These are phyloP conservation scores for Cactoblastis cactorum DNA, from an alignment of 2,888 invertebrate species.

Conservation along the genomic window DNA sequence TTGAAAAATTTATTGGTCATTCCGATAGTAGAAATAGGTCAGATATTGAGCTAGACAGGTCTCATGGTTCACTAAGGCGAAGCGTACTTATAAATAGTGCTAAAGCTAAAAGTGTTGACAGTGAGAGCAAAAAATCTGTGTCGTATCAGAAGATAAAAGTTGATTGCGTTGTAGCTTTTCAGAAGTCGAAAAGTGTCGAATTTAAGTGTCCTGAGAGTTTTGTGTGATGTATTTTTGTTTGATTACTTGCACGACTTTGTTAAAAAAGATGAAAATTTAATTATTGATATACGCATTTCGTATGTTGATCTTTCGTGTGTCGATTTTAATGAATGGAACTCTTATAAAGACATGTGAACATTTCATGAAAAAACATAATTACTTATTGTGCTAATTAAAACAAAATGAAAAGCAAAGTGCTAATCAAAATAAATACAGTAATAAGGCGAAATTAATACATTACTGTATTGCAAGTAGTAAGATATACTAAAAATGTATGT, in stretches of 20 bases:
- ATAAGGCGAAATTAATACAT: neutral
- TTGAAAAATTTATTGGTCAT: conserved; percentile 53
- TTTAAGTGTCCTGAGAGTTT: conserved; percentile 70
- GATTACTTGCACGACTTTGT: conserved; percentile 4
- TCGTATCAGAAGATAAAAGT: conserved; percentile 62
- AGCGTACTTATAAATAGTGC: conserved; percentile 73
- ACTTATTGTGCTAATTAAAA: no score
- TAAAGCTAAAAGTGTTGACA: conserved; percentile 63
- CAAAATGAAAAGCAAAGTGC: no score
- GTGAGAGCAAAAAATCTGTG: conserved; percentile 42
- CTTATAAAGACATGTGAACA: no score
- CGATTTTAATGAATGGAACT: no score
- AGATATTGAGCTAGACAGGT: conserved; percentile 47
- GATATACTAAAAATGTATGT: neutral
- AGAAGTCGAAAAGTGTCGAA: conserved; percentile 62
- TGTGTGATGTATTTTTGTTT: conserved; percentile 42
- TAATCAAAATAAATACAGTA: no score
- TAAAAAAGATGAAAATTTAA: no score
- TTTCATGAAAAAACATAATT: no score
- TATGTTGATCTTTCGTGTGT: no score
- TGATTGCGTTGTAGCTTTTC: conserved; percentile 65
- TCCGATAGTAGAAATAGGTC: conserved; percentile 55
- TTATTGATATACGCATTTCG: no score
- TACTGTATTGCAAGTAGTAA: neutral
- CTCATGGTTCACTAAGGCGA: conserved; percentile 63